These are phyloP conservation scores for Copsychus sechellarum DNA, from an alignment of 2,113 vertebrate species.

Conservation along the genomic window DNA sequence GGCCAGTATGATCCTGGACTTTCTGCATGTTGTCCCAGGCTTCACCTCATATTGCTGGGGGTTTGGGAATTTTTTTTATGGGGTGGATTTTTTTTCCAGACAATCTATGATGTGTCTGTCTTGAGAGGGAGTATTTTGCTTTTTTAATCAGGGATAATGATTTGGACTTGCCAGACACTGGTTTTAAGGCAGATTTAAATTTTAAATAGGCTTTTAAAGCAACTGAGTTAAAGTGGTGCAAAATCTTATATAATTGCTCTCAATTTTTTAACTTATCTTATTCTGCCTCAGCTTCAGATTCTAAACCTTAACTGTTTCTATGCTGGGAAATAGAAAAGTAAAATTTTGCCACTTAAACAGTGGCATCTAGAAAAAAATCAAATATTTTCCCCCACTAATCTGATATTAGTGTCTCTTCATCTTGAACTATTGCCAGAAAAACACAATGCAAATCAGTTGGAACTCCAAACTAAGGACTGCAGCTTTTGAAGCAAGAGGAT, in stretches of 20 bases:
- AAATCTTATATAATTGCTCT: background rate
- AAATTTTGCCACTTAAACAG: background rate
- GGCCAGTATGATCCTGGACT: background rate
- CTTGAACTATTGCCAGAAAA: background rate
- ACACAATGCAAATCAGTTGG: fast-evolving
- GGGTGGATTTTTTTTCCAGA: background rate
- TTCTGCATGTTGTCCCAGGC: background rate
- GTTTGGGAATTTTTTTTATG: background rate
- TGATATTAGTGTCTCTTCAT: background rate
- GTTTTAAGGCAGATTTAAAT: background rate
- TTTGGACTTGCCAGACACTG: background rate
- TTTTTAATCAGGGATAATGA: background rate
- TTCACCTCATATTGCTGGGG: background rate
- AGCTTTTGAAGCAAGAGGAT: background rate
- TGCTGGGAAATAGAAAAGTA: background rate
- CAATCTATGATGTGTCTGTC: background rate
- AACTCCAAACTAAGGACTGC: background rate
- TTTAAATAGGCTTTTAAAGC: background rate
- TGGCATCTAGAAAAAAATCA: background rate
- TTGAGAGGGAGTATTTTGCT: background rate
- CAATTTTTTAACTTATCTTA: background rate
- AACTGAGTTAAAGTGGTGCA: background rate
- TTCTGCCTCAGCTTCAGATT: background rate
- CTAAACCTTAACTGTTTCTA: background rate
- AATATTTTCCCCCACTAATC: fast-evolving